phyloP scores from a whole-genome alignment of 2,113 vertebrate genomes.

The Helogale parvula region DNA sequence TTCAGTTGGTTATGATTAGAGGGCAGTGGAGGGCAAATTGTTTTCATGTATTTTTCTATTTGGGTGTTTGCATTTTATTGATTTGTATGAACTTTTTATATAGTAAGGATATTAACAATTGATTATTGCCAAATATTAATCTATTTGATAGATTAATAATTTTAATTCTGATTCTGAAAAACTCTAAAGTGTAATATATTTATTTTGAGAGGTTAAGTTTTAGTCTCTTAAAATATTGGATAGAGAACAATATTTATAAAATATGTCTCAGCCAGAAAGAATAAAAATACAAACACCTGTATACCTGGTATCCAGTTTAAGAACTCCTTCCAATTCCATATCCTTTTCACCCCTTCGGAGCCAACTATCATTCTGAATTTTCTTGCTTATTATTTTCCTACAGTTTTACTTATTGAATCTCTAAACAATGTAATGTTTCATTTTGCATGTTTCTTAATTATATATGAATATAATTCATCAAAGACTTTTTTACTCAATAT shows the following conservation, averaged over 20 bases:
- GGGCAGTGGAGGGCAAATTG: neutral
- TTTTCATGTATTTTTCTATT: slow-evolving; percentile 30
- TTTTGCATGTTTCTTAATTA: slow-evolving; percentile 22
- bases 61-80: slow-evolving; percentile 38
- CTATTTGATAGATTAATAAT: neutral
- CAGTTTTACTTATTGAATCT: neutral
- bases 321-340: neutral
- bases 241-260: slow-evolving; percentile 18
- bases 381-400: neutral
- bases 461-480: neutral
- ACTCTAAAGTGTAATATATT: neutral
- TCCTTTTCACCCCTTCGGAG: neutral
- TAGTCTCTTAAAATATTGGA: slow-evolving; percentile 8
- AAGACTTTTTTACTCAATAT: neutral
- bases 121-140: slow-evolving; percentile 29
- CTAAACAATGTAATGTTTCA: neutral
- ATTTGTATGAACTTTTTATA: slow-evolving; percentile 1
- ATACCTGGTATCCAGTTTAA: neutral
- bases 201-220: slow-evolving; percentile 33
- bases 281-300: slow-evolving; percentile 1
- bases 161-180: slow-evolving; percentile 45
- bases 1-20: slow-evolving; percentile 10
- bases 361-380: neutral
- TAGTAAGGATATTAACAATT: slow-evolving; percentile 32
- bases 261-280: neutral